Evolutionary conservation across 2,888 invertebrate species (phyloP), one percentile per base, ranked within the genome.

Genomic region (Melanchra persicariae): DNA sequence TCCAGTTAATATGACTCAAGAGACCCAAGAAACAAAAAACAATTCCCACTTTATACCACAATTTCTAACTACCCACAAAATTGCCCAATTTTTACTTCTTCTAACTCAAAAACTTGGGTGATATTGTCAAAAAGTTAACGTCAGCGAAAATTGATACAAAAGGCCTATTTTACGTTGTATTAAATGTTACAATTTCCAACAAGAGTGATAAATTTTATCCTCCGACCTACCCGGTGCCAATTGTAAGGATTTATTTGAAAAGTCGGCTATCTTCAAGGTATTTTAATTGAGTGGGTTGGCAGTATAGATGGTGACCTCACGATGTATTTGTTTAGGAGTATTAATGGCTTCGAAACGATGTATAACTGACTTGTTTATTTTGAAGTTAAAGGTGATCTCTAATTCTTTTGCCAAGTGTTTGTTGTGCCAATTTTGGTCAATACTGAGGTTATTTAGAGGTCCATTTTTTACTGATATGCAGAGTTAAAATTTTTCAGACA

Each of bases 111-210:
- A 85, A 84, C 79, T 83, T 79, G 49, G 34, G 67, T 67, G 55
- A 75, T 78, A 80, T 68, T 78, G 72, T 78, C 76, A 75, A 54
- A 77, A 75, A 81, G 74, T 81, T 76, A 74, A 59, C 52, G 67
- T 66, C 49, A 30, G 15, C 34, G 34, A 30, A 74, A 80, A 85
- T 81, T 85, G 77, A 84, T 82, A 85, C 80, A 80, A 75, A 83
- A 70, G 7, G 57, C 58, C 52, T 55, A 79, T 81, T 72, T 72
- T 49, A 62, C 66, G 59, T 79, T 77, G 58, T 78, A 70, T 81
- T 73, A 77, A 79, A 84, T 71, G 79, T 74, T 66, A 76, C 74
- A 74, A 77, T 78, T 79, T 72, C 70, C 68, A 84, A 81, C 76
- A 78, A 77, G 69, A 64, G 43, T 70, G 12, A 85, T 84, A 84